Evolutionary conservation across 2,113 vertebrate genomes (phyloP).

Genomic region (Dicerorhinus sumatrensis): DNA sequence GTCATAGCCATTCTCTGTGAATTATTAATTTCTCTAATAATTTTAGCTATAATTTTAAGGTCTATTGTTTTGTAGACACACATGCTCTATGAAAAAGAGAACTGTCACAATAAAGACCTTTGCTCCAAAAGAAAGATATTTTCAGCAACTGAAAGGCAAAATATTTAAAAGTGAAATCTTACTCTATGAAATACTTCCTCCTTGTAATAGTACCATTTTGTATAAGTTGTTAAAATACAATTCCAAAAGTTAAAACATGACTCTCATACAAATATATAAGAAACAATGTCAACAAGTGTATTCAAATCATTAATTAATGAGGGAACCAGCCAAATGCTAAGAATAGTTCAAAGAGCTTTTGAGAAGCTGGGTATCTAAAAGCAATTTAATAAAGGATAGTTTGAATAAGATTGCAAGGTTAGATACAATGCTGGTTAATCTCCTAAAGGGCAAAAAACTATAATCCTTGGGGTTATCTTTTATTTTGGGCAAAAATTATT

Average conservation of each 20-base stretch:
- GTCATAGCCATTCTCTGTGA: background rate
- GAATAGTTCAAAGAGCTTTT: background rate
- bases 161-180: conserved; percentile 19
- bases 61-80: background rate
- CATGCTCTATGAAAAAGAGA: background rate
- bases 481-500: background rate
- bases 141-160: background rate
- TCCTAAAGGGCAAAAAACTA: background rate
- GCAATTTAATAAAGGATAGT: background rate
- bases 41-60: background rate
- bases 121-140: background rate
- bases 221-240: background rate
- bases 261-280: background rate
- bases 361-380: background rate
- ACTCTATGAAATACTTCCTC: background rate
- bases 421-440: background rate
- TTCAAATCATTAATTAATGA: background rate
- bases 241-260: background rate
- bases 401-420: background rate
- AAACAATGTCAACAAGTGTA: background rate
- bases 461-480: background rate
- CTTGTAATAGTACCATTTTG: background rate
- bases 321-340: background rate
- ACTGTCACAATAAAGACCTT: background rate
- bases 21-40: background rate